phyloP scores from a whole-genome alignment of 1,140 invertebrate species.

The Trachelipus rathkii region DNA sequence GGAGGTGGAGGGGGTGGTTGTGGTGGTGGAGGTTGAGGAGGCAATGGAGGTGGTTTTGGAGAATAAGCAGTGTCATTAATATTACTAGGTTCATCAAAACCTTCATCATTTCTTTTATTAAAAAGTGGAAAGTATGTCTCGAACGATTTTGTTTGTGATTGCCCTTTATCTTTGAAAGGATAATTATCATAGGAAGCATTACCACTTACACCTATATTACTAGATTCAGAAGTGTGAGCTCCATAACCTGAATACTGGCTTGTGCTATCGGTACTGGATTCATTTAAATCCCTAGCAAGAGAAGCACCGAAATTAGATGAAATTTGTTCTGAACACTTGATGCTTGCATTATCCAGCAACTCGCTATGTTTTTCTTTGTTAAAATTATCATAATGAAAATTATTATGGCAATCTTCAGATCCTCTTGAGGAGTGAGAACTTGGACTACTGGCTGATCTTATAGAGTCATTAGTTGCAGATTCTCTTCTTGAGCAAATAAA shows the following conservation, averaged over 20 bases:
- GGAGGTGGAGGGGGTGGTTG: not conserved
- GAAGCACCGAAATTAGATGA: no score
- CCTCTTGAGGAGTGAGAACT: not conserved
- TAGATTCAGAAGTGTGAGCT: no score
- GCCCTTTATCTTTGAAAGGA: not conserved
- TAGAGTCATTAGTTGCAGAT: not conserved
- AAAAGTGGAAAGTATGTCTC: not conserved
- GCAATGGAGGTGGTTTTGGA: not conserved
- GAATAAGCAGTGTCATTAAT: not conserved
- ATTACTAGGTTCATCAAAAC: not conserved
- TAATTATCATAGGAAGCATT: not conserved
- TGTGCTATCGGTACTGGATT: no score
- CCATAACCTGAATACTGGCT: no score
- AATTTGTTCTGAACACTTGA: no score
- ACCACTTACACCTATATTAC: not conserved
- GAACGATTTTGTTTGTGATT: not conserved
- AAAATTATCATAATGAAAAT: not conserved
- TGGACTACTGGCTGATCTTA: not conserved
- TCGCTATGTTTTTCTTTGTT: not conserved
- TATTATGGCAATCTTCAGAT: not conserved
- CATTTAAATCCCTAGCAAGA: no score
- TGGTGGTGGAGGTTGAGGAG: not conserved
- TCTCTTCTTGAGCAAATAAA: not conserved
- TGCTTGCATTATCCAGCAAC: no score
- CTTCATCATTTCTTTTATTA: not conserved